A percentile compares a stretch with the other conserved stretches of the same genome.
Conservation (phyloP, 2,888 invertebrate species). For the Coelogynopora nodosa region DNA sequence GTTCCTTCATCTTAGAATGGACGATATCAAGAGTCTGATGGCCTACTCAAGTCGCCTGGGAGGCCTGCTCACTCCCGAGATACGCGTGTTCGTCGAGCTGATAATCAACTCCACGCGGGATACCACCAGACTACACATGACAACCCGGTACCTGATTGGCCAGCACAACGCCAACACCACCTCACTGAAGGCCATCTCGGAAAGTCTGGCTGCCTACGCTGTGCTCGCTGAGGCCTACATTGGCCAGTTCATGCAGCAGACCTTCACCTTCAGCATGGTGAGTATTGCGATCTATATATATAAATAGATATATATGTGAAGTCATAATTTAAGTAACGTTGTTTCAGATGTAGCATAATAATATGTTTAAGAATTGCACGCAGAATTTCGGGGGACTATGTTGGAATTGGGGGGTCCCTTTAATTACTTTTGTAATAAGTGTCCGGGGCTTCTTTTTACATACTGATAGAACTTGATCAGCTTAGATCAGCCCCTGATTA, state of each 20-base stretch:
- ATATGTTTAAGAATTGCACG: too few species aligned
- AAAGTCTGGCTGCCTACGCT: neutral
- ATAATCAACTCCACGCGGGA: neutral
- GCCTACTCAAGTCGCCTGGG: neutral
- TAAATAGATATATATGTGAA: too few species aligned
- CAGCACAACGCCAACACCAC: neutral
- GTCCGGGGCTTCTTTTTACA: too few species aligned
- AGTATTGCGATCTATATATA: too few species aligned
- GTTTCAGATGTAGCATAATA: too few species aligned
- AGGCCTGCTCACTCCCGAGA: neutral
- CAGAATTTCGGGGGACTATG: too few species aligned
- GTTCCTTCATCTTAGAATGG: too few species aligned
- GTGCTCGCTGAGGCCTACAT: neutral
- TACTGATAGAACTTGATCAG: too few species aligned
- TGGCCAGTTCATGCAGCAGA: neutral
- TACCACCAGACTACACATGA: neutral
- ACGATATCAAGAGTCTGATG: neutral
- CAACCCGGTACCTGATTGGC: neutral
- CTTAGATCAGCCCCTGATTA: too few species aligned
- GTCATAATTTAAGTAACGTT: too few species aligned
- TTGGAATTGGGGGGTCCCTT: too few species aligned
- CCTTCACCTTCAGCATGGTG: neutral
- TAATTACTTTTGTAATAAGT: too few species aligned
- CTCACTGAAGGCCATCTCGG: neutral
- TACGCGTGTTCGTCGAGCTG: neutral